phyloP scores from a whole-genome alignment of 2,888 invertebrate species.

The Merodon equestris region DNA sequence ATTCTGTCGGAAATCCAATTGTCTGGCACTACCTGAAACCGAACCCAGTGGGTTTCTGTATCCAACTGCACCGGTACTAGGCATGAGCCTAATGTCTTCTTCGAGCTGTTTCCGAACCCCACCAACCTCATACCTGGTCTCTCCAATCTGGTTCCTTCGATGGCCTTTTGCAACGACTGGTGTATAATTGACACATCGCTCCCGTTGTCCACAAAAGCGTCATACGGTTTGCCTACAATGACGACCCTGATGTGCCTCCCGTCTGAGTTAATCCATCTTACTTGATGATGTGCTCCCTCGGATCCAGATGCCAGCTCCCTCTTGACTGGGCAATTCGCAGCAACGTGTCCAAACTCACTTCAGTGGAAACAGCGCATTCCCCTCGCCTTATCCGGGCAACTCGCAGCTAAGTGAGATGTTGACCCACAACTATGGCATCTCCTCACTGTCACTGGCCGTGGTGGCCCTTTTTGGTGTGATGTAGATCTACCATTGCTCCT shows the following conservation, averaged over 20 bases:
- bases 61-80: background rate
- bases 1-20: conserved; percentile 14
- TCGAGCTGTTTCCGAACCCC: conserved; percentile 6
- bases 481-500: background rate
- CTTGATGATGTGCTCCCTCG: conserved; percentile 3
- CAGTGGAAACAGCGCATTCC: conserved; percentile 24
- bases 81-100: conserved; percentile 11
- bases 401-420: conserved; percentile 5
- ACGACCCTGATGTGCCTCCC: conserved; percentile 1
- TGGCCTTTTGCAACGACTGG: background rate
- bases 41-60: background rate
- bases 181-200: conserved; percentile 19
- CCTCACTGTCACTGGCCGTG: background rate
- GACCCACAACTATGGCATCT: conserved; percentile 10
- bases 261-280: conserved; percentile 9
- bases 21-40: conserved; percentile 17
- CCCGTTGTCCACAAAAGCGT: conserved; percentile 16
- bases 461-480: background rate
- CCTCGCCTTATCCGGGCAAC: conserved; percentile 8
- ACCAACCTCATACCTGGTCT: conserved; percentile 4
- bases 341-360: conserved; percentile 23
- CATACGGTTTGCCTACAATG: conserved; percentile 11
- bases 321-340: conserved; percentile 21
- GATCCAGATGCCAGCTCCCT: no score
- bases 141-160: background rate